These are phyloP conservation scores for Channa argus DNA, from an alignment of 2,113 vertebrate species.

Conservation along the genomic window DNA sequence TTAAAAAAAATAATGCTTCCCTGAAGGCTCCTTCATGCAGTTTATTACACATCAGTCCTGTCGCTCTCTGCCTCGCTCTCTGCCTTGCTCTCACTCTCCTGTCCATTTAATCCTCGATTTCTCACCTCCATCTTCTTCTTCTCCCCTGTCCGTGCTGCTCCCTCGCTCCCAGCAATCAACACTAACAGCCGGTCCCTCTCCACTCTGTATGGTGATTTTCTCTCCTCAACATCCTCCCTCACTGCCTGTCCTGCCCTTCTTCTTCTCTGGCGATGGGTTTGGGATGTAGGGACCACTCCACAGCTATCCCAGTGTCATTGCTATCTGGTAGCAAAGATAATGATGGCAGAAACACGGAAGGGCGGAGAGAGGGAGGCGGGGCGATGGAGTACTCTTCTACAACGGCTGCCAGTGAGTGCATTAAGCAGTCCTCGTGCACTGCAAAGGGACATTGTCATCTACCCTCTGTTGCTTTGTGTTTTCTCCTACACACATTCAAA, in stretches of 20 bases:
- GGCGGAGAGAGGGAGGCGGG: constrained; percentile 42
- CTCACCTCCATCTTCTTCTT: constrained; percentile 29
- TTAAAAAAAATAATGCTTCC: constrained; percentile 68
- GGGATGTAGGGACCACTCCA: constrained; percentile 58
- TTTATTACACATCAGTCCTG: constrained; percentile 74
- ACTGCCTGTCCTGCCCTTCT: constrained; percentile 19
- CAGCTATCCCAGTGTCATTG: constrained; percentile 56
- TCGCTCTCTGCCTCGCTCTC: constrained; percentile 35
- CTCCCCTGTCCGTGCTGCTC: constrained; percentile 27
- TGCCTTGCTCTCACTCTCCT: constrained; percentile 12
- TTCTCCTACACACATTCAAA: constrained; percentile 7
- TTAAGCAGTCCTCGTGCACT: constrained; percentile 54
- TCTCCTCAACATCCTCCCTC: constrained; percentile 32
- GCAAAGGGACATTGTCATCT: constrained; percentile 49
- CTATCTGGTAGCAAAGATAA: constrained; percentile 70
- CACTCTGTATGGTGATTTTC: constrained; percentile 52
- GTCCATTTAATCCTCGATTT: constrained; percentile 30
- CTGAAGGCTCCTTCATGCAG: constrained; percentile 68
- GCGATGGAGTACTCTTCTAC: constrained; percentile 52
- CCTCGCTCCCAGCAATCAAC: constrained; percentile 45
- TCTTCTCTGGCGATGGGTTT: constrained; percentile 41
- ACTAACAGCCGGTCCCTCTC: constrained; percentile 51
- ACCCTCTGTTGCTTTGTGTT: constrained; percentile 49
- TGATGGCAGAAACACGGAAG: constrained; percentile 54
- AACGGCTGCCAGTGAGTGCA: constrained; percentile 70